These are phyloP conservation scores for Thalassarche chlororhynchos DNA, from an alignment of 2,113 vertebrate species.

Conservation along the genomic window DNA sequence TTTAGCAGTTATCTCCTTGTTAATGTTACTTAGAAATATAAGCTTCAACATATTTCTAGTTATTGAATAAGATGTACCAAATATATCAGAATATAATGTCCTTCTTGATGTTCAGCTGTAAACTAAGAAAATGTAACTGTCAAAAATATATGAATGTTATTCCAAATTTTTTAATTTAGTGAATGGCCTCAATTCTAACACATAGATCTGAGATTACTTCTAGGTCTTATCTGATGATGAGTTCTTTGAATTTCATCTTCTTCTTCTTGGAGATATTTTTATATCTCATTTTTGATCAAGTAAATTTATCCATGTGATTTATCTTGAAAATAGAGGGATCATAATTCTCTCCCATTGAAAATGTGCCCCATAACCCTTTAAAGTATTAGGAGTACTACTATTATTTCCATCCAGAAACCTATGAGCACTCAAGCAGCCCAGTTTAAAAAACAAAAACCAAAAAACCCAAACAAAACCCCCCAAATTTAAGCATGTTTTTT, in stretches of 20 bases:
- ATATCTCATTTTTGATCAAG: neutral
- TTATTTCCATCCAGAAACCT: neutral
- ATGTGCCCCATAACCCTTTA: neutral
- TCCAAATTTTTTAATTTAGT: neutral
- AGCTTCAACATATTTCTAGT: neutral
- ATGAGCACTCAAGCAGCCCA: neutral
- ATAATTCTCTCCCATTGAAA: neutral
- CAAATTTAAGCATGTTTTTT: neutral
- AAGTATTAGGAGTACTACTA: neutral
- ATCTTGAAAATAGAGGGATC: neutral
- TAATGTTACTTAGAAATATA: neutral
- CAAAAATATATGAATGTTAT: neutral
- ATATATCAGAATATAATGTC: neutral
- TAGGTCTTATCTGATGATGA: neutral
- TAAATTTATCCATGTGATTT: neutral
- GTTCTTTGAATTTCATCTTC: neutral
- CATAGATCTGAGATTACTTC: neutral
- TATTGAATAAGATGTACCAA: neutral
- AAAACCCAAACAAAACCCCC: neutral
- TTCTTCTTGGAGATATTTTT: neutral
- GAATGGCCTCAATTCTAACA: neutral
- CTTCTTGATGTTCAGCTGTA: neutral
- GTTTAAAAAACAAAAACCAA: neutral
- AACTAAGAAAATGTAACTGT: neutral
- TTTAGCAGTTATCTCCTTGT: neutral